phyloP scores from a whole-genome alignment of 2,797 vertebrate species.

The Sorex maritimensis region DNA sequence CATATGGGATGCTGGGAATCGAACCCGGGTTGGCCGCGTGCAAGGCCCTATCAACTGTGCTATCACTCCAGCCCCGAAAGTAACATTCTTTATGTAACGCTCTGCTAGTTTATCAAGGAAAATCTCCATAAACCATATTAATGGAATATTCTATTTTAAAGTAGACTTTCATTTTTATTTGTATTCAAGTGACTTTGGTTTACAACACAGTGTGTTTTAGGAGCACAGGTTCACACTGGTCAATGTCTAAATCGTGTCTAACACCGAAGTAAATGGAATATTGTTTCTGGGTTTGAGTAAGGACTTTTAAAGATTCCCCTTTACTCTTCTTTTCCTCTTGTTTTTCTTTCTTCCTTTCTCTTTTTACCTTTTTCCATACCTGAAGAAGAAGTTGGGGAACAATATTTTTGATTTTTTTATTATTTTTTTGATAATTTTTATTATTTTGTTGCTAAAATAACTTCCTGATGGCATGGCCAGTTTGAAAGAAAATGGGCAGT shows the following conservation, averaged over 20 bases:
- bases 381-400: not conserved
- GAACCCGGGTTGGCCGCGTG: no score
- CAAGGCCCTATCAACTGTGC: no score
- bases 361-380: not conserved
- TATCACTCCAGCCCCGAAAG: not conserved
- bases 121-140: conserved; percentile 30
- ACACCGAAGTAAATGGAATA: not conserved
- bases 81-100: not conserved
- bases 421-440: conserved; percentile 18
- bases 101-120: conserved; percentile 24
- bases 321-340: conserved; percentile 8
- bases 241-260: not conserved
- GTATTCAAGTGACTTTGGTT: not conserved
- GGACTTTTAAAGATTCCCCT: not conserved
- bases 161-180: not conserved
- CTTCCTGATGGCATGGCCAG: not conserved
- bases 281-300: conserved; percentile 42
- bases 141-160: not conserved
- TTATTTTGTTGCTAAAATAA: not conserved
- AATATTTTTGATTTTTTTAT: not conserved
- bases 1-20: no score
- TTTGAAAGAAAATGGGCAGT: not conserved
- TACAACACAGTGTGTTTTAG: not conserved
- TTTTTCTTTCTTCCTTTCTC: conserved; percentile 18
- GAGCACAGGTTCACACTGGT: not conserved